These are phyloP conservation scores for Hoplodrina ambigua DNA, from an alignment of 2,888 invertebrate genomes.

Conservation along the genomic window DNA sequence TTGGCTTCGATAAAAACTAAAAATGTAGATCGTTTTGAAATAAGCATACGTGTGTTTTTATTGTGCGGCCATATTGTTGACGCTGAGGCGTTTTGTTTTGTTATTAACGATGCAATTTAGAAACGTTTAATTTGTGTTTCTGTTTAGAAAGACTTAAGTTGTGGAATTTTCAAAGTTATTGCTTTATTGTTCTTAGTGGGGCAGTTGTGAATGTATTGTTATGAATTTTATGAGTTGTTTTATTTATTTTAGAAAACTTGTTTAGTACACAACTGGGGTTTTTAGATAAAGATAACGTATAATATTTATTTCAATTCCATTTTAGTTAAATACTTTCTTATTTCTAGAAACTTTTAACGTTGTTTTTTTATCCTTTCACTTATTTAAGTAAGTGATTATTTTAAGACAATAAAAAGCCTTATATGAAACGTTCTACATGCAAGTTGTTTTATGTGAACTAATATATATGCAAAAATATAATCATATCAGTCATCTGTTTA, in stretches of 20 bases:
- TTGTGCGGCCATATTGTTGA: conserved; percentile 53
- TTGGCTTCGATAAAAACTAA: conserved; percentile 65
- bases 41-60: conserved; percentile 67
- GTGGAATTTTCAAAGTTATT: conserved; percentile 23
- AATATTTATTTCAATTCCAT: neutral
- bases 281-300: conserved; percentile 1
- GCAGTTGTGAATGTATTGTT: conserved; percentile 22
- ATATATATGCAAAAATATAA: conserved; percentile 4
- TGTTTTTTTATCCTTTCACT: neutral
- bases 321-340: neutral
- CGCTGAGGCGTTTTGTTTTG: conserved; percentile 57
- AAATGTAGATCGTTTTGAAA: conserved; percentile 72
- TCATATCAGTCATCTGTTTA: too few relatives aligned
- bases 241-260: conserved; percentile 21
- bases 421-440: too few relatives aligned
- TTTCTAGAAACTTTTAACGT: neutral
- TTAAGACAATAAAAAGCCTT: neutral
- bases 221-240: conserved; percentile 10
- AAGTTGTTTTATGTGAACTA: too few relatives aligned
- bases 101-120: conserved; percentile 58
- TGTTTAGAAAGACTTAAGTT: conserved; percentile 12
- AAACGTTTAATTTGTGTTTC: conserved; percentile 26
- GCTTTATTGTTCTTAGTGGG: conserved; percentile 17
- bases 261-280: neutral
- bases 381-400: neutral